Evolutionary conservation across 2,113 vertebrate genomes (phyloP).

Genomic region (Rhinichthys klamathensis): DNA sequence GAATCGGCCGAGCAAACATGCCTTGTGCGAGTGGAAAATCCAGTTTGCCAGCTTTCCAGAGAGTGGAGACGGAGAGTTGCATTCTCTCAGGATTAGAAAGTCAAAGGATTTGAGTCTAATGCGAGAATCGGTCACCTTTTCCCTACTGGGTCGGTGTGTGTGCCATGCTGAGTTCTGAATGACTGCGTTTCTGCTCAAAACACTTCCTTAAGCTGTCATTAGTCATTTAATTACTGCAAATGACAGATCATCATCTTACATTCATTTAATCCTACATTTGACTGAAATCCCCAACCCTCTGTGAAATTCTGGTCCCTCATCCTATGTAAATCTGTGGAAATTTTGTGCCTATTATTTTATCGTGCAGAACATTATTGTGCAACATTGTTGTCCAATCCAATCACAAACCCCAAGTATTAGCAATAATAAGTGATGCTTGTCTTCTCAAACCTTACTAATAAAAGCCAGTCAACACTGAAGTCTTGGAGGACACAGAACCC

Average conservation of each 20-base stretch:
- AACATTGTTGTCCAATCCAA: not conserved
- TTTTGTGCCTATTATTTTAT: not conserved
- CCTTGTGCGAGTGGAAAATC: slow-evolving; percentile 59
- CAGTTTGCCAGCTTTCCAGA: slow-evolving; percentile 64
- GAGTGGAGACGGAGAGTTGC: slow-evolving; percentile 53
- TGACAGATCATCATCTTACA: slow-evolving; percentile 55
- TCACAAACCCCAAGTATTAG: not conserved
- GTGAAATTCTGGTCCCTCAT: not conserved
- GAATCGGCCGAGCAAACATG: slow-evolving; percentile 12
- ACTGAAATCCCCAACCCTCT: too few relatives aligned
- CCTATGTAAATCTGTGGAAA: not conserved
- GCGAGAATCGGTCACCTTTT: slow-evolving; percentile 36
- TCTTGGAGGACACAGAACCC: slow-evolving; percentile 21
- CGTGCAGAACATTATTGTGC: not conserved
- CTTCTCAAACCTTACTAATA: not conserved
- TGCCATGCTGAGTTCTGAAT: slow-evolving; percentile 18
- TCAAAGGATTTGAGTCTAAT: slow-evolving; percentile 67
- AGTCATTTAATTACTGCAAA: slow-evolving; percentile 51
- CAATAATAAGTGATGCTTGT: not conserved
- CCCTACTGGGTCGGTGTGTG: slow-evolving; percentile 14
- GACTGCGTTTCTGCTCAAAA: slow-evolving; percentile 9
- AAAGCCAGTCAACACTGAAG: not conserved
- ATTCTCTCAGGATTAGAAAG: slow-evolving; percentile 71
- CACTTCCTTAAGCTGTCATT: slow-evolving; percentile 63
- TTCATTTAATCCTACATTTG: slow-evolving; percentile 50